A percentile compares a stretch with the other conserved stretches of the same genome.
phyloP scores from a whole-genome alignment of 1,140 invertebrate species.

The Tetranychus cinnabarinus region DNA sequence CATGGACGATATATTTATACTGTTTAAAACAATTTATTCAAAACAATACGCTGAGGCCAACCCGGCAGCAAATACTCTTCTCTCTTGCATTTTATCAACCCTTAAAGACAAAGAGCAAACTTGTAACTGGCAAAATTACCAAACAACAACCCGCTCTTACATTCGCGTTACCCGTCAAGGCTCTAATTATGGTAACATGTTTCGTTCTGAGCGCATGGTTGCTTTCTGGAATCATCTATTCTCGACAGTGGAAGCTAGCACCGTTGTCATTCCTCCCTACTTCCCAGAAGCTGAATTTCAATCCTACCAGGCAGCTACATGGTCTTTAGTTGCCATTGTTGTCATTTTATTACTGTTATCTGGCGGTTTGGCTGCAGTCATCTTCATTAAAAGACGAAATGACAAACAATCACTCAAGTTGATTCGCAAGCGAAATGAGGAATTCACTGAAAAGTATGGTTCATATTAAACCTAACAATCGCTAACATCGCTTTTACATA shows the following conservation, averaged over 20 bases:
- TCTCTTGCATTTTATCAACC: no score
- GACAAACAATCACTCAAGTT: background rate
- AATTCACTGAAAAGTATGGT: background rate
- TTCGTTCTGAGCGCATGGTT: background rate
- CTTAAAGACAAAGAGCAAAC: no score
- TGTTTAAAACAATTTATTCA: constrained; percentile 2
- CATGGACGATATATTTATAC: constrained; percentile 6
- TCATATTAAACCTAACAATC: no score
- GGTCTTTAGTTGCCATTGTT: constrained; percentile 1
- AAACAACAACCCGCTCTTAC: no score
- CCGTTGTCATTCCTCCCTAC: background rate
- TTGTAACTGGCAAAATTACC: no score
- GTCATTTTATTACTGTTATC: constrained; percentile 2
- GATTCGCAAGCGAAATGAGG: background rate
- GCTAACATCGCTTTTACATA: no score
- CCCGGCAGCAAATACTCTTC: no score
- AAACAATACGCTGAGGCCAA: background rate
- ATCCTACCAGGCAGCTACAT: constrained; percentile 6
- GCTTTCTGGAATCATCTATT: constrained; percentile 3
- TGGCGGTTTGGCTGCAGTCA: background rate
- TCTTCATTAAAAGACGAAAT: constrained; percentile 1
- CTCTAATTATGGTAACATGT: background rate
- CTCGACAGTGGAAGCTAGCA: background rate
- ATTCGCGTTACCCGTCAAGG: no score
- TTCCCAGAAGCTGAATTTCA: constrained; percentile 5